Conservation (phyloP, 2,888 invertebrate species). For the Drosophila meridiana region DNA sequence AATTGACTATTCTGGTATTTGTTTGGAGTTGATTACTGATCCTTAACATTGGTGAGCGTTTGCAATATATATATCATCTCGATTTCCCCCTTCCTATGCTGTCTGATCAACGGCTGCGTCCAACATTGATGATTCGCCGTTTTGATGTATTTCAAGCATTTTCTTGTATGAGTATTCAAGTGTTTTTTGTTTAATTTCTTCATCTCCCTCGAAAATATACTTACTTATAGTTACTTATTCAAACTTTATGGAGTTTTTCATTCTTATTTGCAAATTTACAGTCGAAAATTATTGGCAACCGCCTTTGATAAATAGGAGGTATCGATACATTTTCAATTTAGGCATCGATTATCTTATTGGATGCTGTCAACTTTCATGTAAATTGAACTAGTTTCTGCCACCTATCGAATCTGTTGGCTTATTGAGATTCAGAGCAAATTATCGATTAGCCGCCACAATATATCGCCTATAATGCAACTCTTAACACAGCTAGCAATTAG, state of each 20-base stretch:
- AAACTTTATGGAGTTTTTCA: background rate
- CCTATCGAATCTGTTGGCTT: conserved; percentile 12
- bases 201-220: conserved; percentile 24
- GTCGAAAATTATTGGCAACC: background rate
- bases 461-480: conserved; percentile 49
- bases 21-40: background rate
- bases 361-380: conserved; percentile 9
- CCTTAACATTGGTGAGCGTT: background rate
- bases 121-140: background rate
- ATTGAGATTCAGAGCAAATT: background rate
- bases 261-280: background rate
- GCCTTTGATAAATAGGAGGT: background rate
- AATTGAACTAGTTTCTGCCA: conserved; percentile 2
- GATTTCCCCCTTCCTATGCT: background rate
- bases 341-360: background rate
- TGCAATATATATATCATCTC: background rate
- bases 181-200: background rate
- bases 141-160: background rate
- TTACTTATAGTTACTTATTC: background rate
- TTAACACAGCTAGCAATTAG: conserved; percentile 52
- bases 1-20: background rate
- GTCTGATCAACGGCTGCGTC: background rate
- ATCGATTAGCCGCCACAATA: conserved; percentile 39
- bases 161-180: background rate
- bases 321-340: background rate